Evolutionary conservation across 1,140 invertebrate species (phyloP).

Genomic region (Drosophila azteca): DNA sequence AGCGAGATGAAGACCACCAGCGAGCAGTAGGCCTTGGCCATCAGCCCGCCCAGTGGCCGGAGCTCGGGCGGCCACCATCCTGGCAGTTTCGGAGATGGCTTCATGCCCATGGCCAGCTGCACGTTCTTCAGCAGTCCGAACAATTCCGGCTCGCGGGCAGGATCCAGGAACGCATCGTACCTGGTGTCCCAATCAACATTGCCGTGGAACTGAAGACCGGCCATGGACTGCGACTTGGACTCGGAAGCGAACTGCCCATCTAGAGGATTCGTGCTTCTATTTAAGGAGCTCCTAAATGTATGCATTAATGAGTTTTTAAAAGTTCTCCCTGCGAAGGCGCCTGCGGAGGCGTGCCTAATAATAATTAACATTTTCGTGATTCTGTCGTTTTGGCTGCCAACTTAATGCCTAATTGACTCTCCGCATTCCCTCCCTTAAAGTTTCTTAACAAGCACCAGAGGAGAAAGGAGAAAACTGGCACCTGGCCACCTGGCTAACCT

Average conservation of each 20-base stretch:
- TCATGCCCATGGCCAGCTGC: conserved; percentile 39
- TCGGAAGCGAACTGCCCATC: conserved; percentile 40
- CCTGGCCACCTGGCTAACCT: too few species aligned
- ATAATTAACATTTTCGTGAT: conserved; percentile 29
- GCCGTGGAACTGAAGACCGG: conserved; percentile 62
- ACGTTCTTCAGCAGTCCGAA: conserved; percentile 40
- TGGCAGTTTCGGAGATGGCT: conserved; percentile 34
- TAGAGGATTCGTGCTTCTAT: conserved; percentile 24
- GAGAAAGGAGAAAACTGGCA: too few species aligned
- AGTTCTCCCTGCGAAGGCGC: conserved; percentile 52
- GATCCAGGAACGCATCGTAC: conserved; percentile 44
- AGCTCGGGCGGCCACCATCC: conserved; percentile 39
- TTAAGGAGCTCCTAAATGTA: conserved; percentile 62
- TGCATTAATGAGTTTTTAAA: conserved; percentile 81
- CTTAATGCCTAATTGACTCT: conserved; percentile 61
- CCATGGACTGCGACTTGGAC: conserved; percentile 40
- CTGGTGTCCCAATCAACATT: conserved; percentile 44
- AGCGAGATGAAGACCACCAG: conserved; percentile 46
- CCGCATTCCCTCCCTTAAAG: conserved; percentile 10
- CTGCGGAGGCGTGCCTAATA: conserved; percentile 35
- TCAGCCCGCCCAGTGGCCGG: not conserved
- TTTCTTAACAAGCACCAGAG: not conserved
- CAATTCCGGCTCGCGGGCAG: conserved; percentile 33
- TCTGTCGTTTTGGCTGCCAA: conserved; percentile 10
- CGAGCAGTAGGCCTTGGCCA: conserved; percentile 29